phyloP scores from a whole-genome alignment of 2,113 vertebrate species.

The Pygoscelis adeliae region DNA sequence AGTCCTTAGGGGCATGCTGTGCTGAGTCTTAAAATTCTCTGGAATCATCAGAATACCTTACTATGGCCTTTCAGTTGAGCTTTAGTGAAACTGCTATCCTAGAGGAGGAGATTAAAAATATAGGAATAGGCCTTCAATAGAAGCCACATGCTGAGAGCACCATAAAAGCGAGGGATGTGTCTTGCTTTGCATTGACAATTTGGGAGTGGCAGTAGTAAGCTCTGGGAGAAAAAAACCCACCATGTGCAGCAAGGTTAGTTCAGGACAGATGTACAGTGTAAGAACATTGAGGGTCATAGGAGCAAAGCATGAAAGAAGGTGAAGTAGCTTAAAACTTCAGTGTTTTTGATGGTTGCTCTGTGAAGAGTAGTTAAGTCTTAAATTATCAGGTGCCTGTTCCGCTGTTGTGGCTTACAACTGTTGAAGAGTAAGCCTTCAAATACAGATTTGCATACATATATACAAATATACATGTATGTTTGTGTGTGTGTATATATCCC shows the following conservation, averaged over 20 bases:
- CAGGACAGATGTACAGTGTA: background rate
- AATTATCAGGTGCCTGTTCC: background rate
- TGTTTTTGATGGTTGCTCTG: background rate
- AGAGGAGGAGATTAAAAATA: background rate
- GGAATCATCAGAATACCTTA: background rate
- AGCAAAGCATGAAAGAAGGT: background rate
- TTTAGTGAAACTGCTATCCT: background rate
- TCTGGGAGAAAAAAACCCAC: background rate
- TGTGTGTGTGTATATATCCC: background rate
- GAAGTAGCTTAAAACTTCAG: background rate
- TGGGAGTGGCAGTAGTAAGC: background rate
- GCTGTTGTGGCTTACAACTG: background rate
- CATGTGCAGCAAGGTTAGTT: background rate
- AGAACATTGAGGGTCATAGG: background rate
- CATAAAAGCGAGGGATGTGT: background rate
- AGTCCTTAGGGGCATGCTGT: background rate
- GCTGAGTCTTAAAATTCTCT: background rate
- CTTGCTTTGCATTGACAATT: background rate
- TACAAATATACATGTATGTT: no score
- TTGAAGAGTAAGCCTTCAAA: background rate
- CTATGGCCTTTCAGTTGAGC: background rate
- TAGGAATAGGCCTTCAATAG: background rate
- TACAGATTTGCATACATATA: background rate
- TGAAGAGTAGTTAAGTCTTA: background rate
- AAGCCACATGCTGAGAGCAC: background rate